Base-by-base conservation (phyloP, 2,113 vertebrate genomes). In the Oceanodroma tethys region DNA sequence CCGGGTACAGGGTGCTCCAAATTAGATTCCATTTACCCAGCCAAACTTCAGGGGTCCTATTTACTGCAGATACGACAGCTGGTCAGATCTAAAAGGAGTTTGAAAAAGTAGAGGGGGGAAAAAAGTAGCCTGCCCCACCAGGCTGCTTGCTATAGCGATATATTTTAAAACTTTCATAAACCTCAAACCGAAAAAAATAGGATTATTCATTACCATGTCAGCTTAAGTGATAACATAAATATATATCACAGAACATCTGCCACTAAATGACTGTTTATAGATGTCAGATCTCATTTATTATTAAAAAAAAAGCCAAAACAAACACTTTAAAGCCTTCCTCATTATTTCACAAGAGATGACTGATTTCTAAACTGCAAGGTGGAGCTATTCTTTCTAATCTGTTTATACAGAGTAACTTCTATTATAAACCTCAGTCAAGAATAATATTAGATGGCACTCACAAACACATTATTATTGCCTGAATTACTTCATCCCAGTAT, bases 141-240 rank as follows among this genome's bases (percentile, higher is more conserved):
- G 71, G 62, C 86, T 84, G 70, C 87, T 86, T 30, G 2, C 66
- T 63, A 53, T 4, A 95, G 66, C 32, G 12, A 87, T 88, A 11
- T 38, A 93, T 93, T 95, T 91, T 82, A 67, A 79, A 97, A 97
- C 83, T 94, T 97, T 87, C 66, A 92, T 94, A 97, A 96, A 62
- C 58, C 73, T 94, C 91, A 53, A 86, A 80, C 48, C 79, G 18
- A 78, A 84, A 91, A 87, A 93, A 86, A 90, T 16, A 66, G 92
- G 82, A 72, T 96, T 95, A 96, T 96, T 68, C 78, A 80, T 92
- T 96, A 91, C 34, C 74, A 47, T 94, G 89, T 95, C 88, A 93
- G 73, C 55, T 94, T 95, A 96, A 97, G 85, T 94, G 95, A 95
- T 91, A 94, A 95, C 94, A 96, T 97, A 95, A 97, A 97, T 95